Evolutionary conservation across 1,140 invertebrate genomes (phyloP).

Genomic region (Proales similis): DNA sequence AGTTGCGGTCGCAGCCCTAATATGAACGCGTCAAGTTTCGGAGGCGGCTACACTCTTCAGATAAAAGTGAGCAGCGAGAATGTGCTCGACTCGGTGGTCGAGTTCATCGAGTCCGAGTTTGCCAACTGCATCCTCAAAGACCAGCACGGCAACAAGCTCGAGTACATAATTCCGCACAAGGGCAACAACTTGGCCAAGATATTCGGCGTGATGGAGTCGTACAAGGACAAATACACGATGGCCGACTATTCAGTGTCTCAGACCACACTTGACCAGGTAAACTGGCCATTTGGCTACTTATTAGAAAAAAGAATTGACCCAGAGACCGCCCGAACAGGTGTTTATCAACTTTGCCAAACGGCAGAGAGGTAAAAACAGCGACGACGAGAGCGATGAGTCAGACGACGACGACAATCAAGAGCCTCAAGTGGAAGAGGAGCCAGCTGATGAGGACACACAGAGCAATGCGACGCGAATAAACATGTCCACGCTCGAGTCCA

Average conservation of each 20-base stretch:
- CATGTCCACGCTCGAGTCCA: not conserved
- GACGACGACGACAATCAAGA: not conserved
- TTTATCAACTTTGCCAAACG: constrained; percentile 38
- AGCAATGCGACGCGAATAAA: not conserved
- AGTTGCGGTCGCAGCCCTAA: not conserved
- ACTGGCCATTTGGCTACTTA: not conserved
- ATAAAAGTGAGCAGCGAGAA: constrained; percentile 9
- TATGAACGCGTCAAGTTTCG: not conserved
- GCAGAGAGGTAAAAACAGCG: not conserved
- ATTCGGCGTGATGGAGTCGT: constrained; percentile 56
- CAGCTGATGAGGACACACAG: not conserved
- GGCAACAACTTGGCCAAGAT: constrained; percentile 31
- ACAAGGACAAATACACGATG: constrained; percentile 62
- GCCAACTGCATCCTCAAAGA: constrained; percentile 22
- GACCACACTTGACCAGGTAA: constrained; percentile 69
- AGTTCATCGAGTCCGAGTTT: constrained; percentile 16
- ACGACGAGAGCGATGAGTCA: constrained; percentile 8
- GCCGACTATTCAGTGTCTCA: constrained; percentile 77
- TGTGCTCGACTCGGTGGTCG: not conserved
- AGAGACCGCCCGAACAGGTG: not conserved
- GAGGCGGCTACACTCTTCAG: constrained; percentile 29
- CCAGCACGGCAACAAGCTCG: constrained; percentile 36
- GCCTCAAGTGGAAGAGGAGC: constrained; percentile 6
- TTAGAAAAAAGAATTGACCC: not conserved
- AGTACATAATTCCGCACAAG: constrained; percentile 35